phyloP scores from a whole-genome alignment of 2,797 vertebrate species.

The Manis javanica region DNA sequence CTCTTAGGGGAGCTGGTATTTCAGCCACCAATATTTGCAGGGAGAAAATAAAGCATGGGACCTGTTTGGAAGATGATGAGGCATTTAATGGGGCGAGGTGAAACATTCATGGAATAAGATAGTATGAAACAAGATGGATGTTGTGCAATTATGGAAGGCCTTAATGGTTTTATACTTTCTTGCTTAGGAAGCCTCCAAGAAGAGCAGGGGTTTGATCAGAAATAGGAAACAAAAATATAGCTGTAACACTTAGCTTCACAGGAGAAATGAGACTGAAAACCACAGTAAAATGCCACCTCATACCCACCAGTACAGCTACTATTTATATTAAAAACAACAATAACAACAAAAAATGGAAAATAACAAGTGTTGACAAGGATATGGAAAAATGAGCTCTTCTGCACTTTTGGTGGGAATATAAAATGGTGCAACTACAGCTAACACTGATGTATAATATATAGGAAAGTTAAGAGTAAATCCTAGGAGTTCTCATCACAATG shows the following conservation, averaged over 20 bases:
- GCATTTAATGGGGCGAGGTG: constrained; percentile 37
- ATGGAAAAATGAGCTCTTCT: background rate
- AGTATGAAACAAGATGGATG: background rate
- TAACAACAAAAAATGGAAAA: background rate
- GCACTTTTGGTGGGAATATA: background rate
- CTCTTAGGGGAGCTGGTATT: constrained; percentile 5
- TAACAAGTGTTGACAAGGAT: background rate
- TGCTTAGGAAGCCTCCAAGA: background rate
- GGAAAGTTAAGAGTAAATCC: too few relatives aligned
- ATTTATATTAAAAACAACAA: too few relatives aligned
- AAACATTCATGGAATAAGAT: background rate
- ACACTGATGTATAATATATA: too few relatives aligned
- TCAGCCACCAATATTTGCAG: constrained; percentile 50
- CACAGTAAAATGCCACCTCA: background rate
- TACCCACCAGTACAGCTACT: background rate
- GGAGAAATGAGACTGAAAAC: background rate
- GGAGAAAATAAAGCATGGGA: background rate
- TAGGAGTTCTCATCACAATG: too few relatives aligned
- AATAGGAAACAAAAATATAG: background rate
- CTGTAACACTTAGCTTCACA: background rate
- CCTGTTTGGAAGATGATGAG: constrained; percentile 39
- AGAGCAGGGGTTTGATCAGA: background rate
- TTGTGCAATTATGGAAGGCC: background rate
- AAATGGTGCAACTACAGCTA: background rate
- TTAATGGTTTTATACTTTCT: background rate